phyloP scores from a whole-genome alignment of 2,797 vertebrate species.

The Enteromius afrohamiltoni region DNA sequence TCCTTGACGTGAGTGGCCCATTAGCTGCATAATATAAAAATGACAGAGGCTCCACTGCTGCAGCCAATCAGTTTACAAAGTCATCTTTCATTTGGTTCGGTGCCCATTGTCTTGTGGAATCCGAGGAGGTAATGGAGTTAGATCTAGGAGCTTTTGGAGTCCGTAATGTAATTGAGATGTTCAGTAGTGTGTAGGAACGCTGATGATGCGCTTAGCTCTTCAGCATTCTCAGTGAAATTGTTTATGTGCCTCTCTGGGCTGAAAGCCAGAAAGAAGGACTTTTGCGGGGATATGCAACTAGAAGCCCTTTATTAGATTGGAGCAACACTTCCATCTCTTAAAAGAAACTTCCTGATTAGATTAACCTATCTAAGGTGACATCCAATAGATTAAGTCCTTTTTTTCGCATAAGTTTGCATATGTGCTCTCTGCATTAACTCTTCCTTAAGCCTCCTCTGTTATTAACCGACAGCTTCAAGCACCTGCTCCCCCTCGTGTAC shows the following conservation, averaged over 20 bases:
- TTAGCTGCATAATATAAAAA: constrained; percentile 21
- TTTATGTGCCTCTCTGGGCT: constrained; percentile 28
- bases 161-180: constrained; percentile 14
- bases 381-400: background rate
- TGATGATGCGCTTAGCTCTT: constrained; percentile 36
- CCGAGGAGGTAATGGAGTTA: constrained; percentile 21
- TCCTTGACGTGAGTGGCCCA: constrained; percentile 4
- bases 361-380: constrained; percentile 1
- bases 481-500: constrained; percentile 17
- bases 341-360: constrained; percentile 14
- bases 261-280: constrained; percentile 28
- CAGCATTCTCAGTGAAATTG: constrained; percentile 21
- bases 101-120: constrained; percentile 34
- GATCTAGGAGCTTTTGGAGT: constrained; percentile 12
- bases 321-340: constrained; percentile 34
- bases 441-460: constrained; percentile 52
- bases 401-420: constrained; percentile 9
- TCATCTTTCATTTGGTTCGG: constrained; percentile 23
- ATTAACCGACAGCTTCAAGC: constrained; percentile 59
- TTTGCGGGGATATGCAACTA: background rate
- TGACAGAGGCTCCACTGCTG: background rate
- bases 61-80: constrained; percentile 17
- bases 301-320: constrained; percentile 33
- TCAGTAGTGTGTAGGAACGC: constrained; percentile 30
- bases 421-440: constrained; percentile 58